Percentiles rank a stretch among this genome's conserved stretches.
Evolutionary conservation across 2,113 vertebrate genomes (phyloP).

Genomic region (Alaudala cheleensis): DNA sequence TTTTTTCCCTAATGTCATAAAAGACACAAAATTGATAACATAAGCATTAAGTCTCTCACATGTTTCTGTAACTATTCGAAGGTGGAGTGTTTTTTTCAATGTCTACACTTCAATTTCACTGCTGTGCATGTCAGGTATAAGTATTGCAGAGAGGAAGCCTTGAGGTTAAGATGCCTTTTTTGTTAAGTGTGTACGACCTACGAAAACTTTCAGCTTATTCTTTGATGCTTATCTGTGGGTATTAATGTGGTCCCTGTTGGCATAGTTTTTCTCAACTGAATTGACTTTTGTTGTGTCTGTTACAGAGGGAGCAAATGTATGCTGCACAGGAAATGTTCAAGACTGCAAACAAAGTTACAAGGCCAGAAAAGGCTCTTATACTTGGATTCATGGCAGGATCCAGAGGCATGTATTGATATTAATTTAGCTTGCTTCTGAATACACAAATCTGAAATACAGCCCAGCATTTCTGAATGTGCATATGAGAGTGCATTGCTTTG

Average conservation of each 20-base stretch:
- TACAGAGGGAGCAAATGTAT: slow-evolving; percentile 95
- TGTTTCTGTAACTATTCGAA: neutral
- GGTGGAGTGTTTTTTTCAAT: too few species aligned
- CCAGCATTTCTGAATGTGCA: neutral
- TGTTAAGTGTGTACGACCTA: too few species aligned
- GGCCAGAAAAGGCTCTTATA: slow-evolving; percentile 96
- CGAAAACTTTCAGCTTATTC: fast-evolving
- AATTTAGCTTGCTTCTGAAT: neutral
- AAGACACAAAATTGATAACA: neutral
- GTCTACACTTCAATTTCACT: neutral
- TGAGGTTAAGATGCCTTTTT: neutral
- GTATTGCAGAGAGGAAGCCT: neutral
- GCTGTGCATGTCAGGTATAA: neutral
- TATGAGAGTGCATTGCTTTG: neutral
- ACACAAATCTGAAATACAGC: neutral
- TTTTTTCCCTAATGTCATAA: neutral
- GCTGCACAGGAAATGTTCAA: slow-evolving; percentile 99
- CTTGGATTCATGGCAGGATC: slow-evolving; percentile 99
- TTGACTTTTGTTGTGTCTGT: neutral
- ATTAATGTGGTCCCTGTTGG: neutral
- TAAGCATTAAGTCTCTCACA: neutral
- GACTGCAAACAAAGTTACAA: slow-evolving; percentile 97
- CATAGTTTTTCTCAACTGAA: neutral
- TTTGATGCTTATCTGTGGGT: neutral
- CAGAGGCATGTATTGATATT: slow-evolving; percentile 79